Conservation (phyloP, 2,113 vertebrate genomes). For the Malurus cyaneus region DNA sequence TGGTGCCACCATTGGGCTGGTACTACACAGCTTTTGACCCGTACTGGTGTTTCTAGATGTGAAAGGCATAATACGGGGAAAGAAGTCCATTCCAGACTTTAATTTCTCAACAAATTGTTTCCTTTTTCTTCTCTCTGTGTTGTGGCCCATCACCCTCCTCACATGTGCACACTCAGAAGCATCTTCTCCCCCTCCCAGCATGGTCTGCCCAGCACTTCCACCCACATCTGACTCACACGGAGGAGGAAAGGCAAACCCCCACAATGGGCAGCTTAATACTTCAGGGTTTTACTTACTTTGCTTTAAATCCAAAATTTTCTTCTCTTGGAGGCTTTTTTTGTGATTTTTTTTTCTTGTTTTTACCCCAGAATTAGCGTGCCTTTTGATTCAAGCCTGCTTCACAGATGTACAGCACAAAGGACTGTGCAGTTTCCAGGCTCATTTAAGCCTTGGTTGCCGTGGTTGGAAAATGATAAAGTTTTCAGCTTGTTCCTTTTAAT, state of each 20-base stretch:
- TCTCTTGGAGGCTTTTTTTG: rapidly evolving
- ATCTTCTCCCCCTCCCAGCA: not conserved
- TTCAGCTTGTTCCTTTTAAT: not conserved
- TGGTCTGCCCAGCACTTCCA: not conserved
- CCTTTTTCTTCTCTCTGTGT: not conserved
- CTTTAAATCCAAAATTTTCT: not conserved
- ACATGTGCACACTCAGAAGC: rapidly evolving
- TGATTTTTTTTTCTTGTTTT: not conserved
- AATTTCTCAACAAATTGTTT: not conserved
- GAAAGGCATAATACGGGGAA: not conserved
- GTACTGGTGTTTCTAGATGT: not conserved
- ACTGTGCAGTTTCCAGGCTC: not conserved
- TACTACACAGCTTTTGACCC: not conserved
- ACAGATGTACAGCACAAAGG: not conserved
- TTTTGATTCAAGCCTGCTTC: not conserved
- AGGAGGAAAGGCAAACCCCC: not conserved
- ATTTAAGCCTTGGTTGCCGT: not conserved
- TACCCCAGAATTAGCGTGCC: not conserved
- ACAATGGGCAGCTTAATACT: not conserved
- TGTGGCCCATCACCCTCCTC: not conserved
- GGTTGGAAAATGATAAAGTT: not conserved
- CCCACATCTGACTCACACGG: not conserved
- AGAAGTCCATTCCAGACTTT: not conserved
- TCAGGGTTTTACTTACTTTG: not conserved
- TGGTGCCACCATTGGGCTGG: not conserved